phyloP scores from a whole-genome alignment of 2,888 invertebrate species.

The Cremastobaeus sp. region DNA sequence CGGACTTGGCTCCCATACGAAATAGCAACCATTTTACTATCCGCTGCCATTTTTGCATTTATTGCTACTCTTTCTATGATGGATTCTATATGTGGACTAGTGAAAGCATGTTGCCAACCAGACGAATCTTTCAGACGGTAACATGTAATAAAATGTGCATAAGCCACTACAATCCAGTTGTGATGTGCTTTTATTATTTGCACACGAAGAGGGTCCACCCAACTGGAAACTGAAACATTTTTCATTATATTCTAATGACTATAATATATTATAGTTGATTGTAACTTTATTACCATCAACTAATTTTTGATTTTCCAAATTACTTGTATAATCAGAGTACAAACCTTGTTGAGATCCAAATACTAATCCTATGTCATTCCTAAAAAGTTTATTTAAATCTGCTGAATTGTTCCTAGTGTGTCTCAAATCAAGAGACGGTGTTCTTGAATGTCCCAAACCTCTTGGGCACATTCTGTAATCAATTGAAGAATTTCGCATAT shows the following conservation, averaged over 20 bases:
- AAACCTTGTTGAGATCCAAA: conserved; percentile 82
- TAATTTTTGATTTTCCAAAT: background rate
- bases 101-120: conserved; percentile 97
- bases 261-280: no score
- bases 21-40: conserved; percentile 89
- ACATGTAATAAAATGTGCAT: conserved; percentile 96
- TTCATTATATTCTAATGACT: background rate
- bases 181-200: conserved; percentile 97
- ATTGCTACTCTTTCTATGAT: conserved; percentile 95
- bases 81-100: conserved; percentile 93
- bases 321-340: no score
- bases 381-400: conserved; percentile 85
- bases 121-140: conserved; percentile 96
- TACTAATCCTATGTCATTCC: conserved; percentile 86
- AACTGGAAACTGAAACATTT: conserved; percentile 83
- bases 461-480: conserved; percentile 83
- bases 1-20: conserved; percentile 87
- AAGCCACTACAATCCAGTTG: conserved; percentile 98
- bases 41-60: conserved; percentile 83
- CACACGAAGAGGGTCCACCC: conserved; percentile 92
- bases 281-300: no score
- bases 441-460: conserved; percentile 85
- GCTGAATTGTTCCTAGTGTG: conserved; percentile 87
- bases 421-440: conserved; percentile 88
- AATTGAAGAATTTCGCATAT: conserved; percentile 89